Conservation (phyloP, 2,797 vertebrate species). For the Euthynnus affinis region DNA sequence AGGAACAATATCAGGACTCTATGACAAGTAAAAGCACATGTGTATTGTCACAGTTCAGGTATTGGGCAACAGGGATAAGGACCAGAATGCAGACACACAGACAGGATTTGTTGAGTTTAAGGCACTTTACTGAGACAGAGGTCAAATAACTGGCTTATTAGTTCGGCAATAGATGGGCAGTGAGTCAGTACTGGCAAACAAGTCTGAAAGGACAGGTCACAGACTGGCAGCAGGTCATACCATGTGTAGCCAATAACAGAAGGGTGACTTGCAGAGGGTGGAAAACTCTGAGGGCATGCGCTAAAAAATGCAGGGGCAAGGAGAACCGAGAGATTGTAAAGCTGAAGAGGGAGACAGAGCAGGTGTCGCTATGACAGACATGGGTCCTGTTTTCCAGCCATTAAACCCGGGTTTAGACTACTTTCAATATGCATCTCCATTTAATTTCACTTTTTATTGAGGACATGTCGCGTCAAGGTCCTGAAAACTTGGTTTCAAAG, state of each 20-base stretch:
- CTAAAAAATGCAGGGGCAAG: not conserved
- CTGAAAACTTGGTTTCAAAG: not conserved
- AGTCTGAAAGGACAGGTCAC: not conserved
- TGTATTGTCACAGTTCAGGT: not conserved
- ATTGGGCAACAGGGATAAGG: not conserved
- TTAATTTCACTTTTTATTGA: not conserved
- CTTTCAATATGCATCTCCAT: not conserved
- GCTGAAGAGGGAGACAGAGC: not conserved
- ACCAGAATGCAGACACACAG: not conserved
- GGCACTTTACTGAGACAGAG: not conserved
- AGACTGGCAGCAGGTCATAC: not conserved
- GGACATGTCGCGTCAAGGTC: no score
- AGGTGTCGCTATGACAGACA: not conserved
- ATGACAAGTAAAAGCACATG: not conserved
- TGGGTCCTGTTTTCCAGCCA: not conserved
- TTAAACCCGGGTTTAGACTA: not conserved
- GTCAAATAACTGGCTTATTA: not conserved
- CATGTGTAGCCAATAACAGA: not conserved
- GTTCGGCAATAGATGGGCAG: not conserved
- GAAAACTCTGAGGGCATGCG: no score
- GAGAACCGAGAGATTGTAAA: not conserved
- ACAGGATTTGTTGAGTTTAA: not conserved
- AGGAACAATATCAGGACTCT: not conserved
- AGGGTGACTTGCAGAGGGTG: no score
- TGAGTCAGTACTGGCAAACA: not conserved